Evolutionary conservation across 2,113 vertebrate species (phyloP), one percentile per base, ranked within the genome.

Genomic region (Paracanthobrama guichenoti): DNA sequence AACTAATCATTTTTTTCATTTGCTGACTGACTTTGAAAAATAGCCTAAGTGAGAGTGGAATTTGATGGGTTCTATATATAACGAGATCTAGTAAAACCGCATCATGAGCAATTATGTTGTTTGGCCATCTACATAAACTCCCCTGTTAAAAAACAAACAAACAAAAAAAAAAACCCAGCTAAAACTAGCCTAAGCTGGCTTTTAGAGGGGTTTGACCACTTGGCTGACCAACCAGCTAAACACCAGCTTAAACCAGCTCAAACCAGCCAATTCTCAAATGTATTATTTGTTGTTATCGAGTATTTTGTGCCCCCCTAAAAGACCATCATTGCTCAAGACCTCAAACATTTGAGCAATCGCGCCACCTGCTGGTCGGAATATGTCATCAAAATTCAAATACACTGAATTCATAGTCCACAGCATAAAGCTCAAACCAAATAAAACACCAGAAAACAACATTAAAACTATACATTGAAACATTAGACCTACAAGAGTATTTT

Each of bases 311-410:
- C 31, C 22, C 35, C 22, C 1, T 9, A 18, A 78, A 60, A 44
- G 31, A 35, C 72, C 14, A 53, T 31, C 39, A 22, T 10, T 44
- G 55, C 55, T 60, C 55, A 18, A 62, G 35, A 24, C 22, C 7
- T 16, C 6, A 72, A 79, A 72, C 2, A 75, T 24, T 59, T 83
- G 28, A 62, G 20, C 84, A 86, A 60, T 83, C 16, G 81, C 84
- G n/a, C 69, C 87, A 80, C 71, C 84, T 80, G 73, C 81, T 84
- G 86, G 74, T 60, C 9, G 1, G 8, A 35, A 50, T 35, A 82
- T 77, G n/a, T 73, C 57, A 20, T 71, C 6, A 11, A 79, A 60
- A 35, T 69, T 39, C 31, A 66, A 59, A 72, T 20, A 16, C 39
- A n/a, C 11, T 60, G 3, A 14, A 78, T 18, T 78, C 50, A 50